A percentile compares a stretch with the other conserved stretches of the same genome.
phyloP scores from a whole-genome alignment of 2,797 vertebrate species.

The Muraenolepis orangiensis region DNA sequence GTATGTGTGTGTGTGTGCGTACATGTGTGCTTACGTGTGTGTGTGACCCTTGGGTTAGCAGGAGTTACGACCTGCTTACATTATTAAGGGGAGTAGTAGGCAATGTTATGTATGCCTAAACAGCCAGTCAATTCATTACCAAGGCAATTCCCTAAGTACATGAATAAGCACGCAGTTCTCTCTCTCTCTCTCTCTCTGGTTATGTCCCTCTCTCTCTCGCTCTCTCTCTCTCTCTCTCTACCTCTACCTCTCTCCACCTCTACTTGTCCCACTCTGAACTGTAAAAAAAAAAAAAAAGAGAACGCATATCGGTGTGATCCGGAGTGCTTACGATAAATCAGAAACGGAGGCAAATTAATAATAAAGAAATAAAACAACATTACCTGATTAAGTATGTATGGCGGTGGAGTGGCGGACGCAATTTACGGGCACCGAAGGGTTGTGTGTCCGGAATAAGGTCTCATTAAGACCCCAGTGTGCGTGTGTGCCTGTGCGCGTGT shows the following conservation, averaged over 20 bases:
- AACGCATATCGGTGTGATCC: conserved; percentile 71
- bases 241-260: neutral
- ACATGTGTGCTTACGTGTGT: conserved; percentile 23
- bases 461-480: conserved; percentile 62
- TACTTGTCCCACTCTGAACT: conserved; percentile 48
- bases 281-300: conserved; percentile 49
- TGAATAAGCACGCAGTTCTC: conserved; percentile 59
- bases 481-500: conserved; percentile 15
- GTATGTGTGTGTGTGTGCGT: conserved; percentile 46
- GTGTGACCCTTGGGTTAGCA: conserved; percentile 65
- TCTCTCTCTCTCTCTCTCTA: conserved; percentile 1
- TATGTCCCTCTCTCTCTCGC: conserved; percentile 20
- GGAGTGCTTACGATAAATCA: conserved; percentile 72
- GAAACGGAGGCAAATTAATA: conserved; percentile 73
- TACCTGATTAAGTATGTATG: conserved; percentile 83
- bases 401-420: conserved; percentile 65
- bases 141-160: conserved; percentile 76
- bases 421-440: conserved; percentile 71
- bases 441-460: conserved; percentile 77
- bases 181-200: conserved; percentile 43
- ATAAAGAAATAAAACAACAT: conserved; percentile 78
- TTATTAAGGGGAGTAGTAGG: conserved; percentile 73
- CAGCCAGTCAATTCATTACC: conserved; percentile 71
- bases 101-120: conserved; percentile 69
- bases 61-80: conserved; percentile 70